phyloP scores from a whole-genome alignment of 2,888 invertebrate species.

The Cyclophora punctaria region DNA sequence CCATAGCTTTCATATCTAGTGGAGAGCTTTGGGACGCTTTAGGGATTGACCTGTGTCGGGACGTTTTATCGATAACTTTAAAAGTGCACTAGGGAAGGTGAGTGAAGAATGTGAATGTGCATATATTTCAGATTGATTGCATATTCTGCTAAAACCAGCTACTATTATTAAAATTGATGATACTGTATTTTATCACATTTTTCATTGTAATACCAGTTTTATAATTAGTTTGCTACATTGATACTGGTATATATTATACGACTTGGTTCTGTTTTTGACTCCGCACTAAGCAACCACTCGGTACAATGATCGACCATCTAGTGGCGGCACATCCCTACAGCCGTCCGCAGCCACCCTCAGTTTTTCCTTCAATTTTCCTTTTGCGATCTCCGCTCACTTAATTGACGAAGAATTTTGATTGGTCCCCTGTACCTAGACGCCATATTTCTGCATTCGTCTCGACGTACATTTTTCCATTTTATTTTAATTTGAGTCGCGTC shows the following conservation, averaged over 20 bases:
- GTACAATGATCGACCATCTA: no score
- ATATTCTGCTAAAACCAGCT: no score
- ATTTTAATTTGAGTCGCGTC: slow-evolving; percentile 47
- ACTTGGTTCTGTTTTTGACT: no score
- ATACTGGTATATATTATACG: no score
- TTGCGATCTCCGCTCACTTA: slow-evolving; percentile 71
- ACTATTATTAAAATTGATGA: no score
- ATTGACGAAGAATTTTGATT: slow-evolving; percentile 75
- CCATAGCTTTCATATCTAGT: slow-evolving; percentile 66
- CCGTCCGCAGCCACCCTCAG: slow-evolving; percentile 56
- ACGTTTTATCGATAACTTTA: slow-evolving; percentile 1
- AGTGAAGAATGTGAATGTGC: neutral
- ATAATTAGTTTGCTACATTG: no score
- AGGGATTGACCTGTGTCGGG: slow-evolving; percentile 11
- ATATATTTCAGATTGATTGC: slow-evolving; percentile 3
- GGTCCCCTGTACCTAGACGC: slow-evolving; percentile 54
- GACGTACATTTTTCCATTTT: slow-evolving; percentile 37
- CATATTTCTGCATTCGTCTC: slow-evolving; percentile 68
- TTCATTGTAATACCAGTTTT: no score
- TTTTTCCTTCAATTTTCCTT: slow-evolving; percentile 73
- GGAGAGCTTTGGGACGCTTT: slow-evolving; percentile 30
- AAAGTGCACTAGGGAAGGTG: no score
- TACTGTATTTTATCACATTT: no score
- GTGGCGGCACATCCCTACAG: slow-evolving; percentile 19
- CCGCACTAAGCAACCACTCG: no score